These are phyloP conservation scores for Lasioglossum villosulum DNA, from an alignment of 2,888 invertebrate genomes.

Conservation along the genomic window DNA sequence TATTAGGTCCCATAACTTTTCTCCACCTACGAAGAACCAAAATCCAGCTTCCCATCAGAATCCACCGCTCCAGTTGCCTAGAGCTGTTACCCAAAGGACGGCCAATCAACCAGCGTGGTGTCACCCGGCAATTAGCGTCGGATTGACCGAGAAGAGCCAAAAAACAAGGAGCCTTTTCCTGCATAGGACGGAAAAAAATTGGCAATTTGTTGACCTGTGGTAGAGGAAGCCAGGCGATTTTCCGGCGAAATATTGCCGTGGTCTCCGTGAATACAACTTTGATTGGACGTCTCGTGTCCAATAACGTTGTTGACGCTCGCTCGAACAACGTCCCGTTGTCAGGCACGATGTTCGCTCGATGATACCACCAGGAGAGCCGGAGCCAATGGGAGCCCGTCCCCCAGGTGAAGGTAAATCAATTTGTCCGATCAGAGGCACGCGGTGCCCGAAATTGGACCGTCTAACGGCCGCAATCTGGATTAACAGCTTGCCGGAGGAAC, in stretches of 20 bases:
- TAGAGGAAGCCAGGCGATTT: neutral
- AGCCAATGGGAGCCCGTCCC: slow-evolving; percentile 36
- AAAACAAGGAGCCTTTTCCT: neutral
- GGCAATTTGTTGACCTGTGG: slow-evolving; percentile 6
- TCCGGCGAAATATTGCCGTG: slow-evolving; percentile 1
- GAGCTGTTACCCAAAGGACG: neutral
- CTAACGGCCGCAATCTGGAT: slow-evolving; percentile 6
- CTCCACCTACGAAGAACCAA: neutral
- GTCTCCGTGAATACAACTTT: slow-evolving; percentile 57
- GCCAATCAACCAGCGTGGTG: neutral
- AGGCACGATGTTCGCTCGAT: slow-evolving; percentile 42
- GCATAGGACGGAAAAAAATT: slow-evolving; percentile 6
- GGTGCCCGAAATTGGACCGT: slow-evolving; percentile 34
- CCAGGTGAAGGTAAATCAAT: slow-evolving; percentile 45
- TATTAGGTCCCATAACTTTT: too few relatives aligned
- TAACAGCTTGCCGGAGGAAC: neutral
- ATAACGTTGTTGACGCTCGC: slow-evolving; percentile 58
- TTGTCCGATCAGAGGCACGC: slow-evolving; percentile 33
- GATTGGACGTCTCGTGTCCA: slow-evolving; percentile 60
- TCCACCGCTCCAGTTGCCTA: neutral
- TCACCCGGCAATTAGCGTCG: slow-evolving; percentile 2
- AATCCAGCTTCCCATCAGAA: neutral
- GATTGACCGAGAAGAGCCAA: neutral
- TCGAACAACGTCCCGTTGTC: slow-evolving; percentile 35
- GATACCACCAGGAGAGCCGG: slow-evolving; percentile 26